Percentiles rank a stretch among this genome's conserved stretches.
Conservation (phyloP, 2,888 invertebrate species). For the Microctonus hyperodae region DNA sequence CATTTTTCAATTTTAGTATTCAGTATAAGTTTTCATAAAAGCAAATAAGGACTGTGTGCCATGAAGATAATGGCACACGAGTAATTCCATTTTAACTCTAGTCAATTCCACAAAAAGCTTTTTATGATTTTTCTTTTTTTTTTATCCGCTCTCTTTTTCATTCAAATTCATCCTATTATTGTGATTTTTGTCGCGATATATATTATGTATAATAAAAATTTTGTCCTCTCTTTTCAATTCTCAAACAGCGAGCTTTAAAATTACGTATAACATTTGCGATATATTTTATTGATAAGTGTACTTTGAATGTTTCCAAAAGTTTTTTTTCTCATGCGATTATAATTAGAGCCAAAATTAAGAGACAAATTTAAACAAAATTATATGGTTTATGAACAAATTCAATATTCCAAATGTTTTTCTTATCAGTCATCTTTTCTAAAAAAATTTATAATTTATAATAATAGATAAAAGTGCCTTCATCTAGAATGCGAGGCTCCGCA, state of each 20-base stretch:
- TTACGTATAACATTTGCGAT: not conserved
- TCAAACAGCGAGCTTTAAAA: not conserved
- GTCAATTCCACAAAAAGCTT: constrained; percentile 36
- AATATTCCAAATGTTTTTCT: not conserved
- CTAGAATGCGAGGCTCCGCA: constrained; percentile 49
- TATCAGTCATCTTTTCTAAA: not conserved
- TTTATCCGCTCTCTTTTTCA: constrained; percentile 3
- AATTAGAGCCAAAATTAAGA: constrained; percentile 1
- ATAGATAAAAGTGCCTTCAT: constrained; percentile 58
- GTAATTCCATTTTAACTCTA: constrained; percentile 44
- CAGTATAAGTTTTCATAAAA: constrained; percentile 15
- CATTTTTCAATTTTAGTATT: constrained; percentile 9
- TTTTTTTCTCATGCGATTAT: constrained; percentile 6
- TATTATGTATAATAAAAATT: not conserved
- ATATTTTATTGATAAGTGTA: not conserved
- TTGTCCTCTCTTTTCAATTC: not conserved
- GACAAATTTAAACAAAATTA: not conserved
- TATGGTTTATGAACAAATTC: not conserved
- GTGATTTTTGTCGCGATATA: not conserved
- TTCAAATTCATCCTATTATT: not conserved
- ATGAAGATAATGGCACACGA: constrained; percentile 11
- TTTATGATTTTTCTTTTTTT: constrained; percentile 11
- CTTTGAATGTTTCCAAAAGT: not conserved
- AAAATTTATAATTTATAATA: constrained; percentile 43
- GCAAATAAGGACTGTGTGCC: not conserved